Percentiles rank a stretch among this genome's conserved stretches.
These are phyloP conservation scores for Nemotelus nigrinus DNA, from an alignment of 2,888 invertebrate species.

Conservation along the genomic window DNA sequence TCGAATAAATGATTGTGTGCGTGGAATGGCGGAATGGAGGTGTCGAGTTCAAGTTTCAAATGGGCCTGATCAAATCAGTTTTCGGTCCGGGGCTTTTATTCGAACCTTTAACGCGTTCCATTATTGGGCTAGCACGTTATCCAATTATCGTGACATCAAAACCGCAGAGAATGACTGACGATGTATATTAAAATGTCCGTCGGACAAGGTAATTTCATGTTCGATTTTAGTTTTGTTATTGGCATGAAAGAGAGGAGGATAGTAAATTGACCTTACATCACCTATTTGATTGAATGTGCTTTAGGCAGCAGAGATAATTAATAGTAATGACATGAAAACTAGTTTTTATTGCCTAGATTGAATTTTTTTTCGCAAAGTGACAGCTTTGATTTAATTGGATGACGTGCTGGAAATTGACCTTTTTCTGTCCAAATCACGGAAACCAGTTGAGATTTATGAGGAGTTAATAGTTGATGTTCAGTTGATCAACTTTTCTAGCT, in stretches of 20 bases:
- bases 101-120: slow-evolving; percentile 7
- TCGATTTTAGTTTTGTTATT: background rate
- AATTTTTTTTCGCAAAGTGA: no score
- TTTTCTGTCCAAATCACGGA: no score
- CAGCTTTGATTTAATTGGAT: no score
- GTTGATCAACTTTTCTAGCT: no score
- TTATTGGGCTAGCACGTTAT: slow-evolving; percentile 36
- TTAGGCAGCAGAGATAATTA: no score
- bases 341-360: no score
- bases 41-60: slow-evolving; percentile 13
- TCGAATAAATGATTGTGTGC: background rate
- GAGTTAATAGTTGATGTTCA: no score
- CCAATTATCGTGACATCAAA: slow-evolving; percentile 42
- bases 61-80: slow-evolving; percentile 31
- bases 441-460: no score
- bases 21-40: slow-evolving; percentile 4
- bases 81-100: slow-evolving; percentile 30
- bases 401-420: no score
- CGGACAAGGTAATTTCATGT: slow-evolving; percentile 30
- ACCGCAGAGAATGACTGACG: slow-evolving; percentile 7
- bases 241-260: background rate
- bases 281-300: no score
- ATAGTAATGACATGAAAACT: no score
- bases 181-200: slow-evolving; percentile 21
- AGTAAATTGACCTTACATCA: slow-evolving; percentile 20